phyloP scores from a whole-genome alignment of 1,140 invertebrate genomes.

The Oedothorax gibbosus region DNA sequence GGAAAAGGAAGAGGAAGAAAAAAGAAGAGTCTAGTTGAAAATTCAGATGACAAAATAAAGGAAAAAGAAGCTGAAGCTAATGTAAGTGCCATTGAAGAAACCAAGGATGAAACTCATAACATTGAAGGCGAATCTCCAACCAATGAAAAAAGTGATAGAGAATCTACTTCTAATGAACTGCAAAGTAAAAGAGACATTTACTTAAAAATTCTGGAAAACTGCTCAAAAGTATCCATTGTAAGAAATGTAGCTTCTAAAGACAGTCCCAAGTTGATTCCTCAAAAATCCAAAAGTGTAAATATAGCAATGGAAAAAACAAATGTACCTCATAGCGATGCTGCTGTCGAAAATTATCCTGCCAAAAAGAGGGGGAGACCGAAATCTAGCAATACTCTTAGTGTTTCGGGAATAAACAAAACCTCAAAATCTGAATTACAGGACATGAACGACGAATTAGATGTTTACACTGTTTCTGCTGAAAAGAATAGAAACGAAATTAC shows the following conservation, averaged over 20 bases:
- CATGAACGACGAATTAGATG: too few species aligned
- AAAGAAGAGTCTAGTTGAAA: conserved; percentile 12
- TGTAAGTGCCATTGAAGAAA: neutral
- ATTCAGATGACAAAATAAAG: conserved; percentile 1
- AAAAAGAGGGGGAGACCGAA: too few species aligned
- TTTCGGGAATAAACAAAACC: too few species aligned
- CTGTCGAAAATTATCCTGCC: too few species aligned
- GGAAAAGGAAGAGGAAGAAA: conserved; percentile 40
- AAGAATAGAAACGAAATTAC: too few species aligned
- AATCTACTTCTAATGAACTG: neutral
- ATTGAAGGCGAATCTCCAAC: neutral
- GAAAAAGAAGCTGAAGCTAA: neutral
- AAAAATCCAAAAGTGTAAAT: too few species aligned
- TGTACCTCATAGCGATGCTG: too few species aligned
- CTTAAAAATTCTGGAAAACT: neutral
- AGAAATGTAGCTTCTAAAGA: neutral
- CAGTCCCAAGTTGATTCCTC: neutral
- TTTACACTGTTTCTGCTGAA: too few species aligned
- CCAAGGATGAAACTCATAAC: neutral
- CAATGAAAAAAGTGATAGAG: neutral
- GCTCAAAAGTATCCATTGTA: neutral
- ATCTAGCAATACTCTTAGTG: too few species aligned
- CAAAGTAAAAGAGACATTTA: neutral
- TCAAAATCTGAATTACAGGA: too few species aligned
- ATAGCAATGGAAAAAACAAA: too few species aligned